Base-by-base conservation (phyloP, 2,797 vertebrate species). In the Pseudopleuronectes americanus region DNA sequence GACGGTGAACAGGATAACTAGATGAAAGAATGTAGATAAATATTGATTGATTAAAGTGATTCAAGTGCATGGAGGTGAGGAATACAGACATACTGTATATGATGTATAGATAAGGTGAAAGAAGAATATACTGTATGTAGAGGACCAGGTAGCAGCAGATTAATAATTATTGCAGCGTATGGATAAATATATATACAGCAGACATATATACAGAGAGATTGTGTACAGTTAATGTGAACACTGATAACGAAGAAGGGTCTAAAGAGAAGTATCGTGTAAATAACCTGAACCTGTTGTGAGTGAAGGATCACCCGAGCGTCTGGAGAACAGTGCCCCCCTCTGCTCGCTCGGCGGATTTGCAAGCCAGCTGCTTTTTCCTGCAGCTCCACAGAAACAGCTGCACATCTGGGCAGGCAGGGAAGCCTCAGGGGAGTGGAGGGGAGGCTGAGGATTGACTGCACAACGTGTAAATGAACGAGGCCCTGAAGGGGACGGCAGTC, bases 391-490 rank as follows among this genome's bases (percentile, higher is more conserved):
- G 80, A 91, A 92, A 89, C 91, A 92, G 85, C 74, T 86, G 86
- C 83, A 92, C 92, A 92, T 92, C 90, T 92, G 89, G 81, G 75
- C 86, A 85, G 80, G 83, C 82, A 75, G 73, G 68, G 82, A 69
- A 33, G 84, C 87, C 86, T 86, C 64, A 8, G 4, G 68, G 80
- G 85, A 86, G 77, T 76, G 62, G 84, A 86, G 67, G 78, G 85
- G 81, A 89, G 85, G 84, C 76, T 52, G 73, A 69, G 85, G 82
- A 84, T 73, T 60, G 63, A 86, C 84, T 83, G 75, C 71, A 81
- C 74, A 66, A 80, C 61, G 73, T 84, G 81, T 91, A 84, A 86
- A 89, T 83, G 86, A 84, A 84, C 69, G 72, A 84, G 83, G 84
- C 84, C 85, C 85, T 77, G 72, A 88, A 81, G 83, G 86, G 86